Conservation (phyloP, 37 sponge, comb jelly and placozoan species). For the Oopsacas minuta region DNA sequence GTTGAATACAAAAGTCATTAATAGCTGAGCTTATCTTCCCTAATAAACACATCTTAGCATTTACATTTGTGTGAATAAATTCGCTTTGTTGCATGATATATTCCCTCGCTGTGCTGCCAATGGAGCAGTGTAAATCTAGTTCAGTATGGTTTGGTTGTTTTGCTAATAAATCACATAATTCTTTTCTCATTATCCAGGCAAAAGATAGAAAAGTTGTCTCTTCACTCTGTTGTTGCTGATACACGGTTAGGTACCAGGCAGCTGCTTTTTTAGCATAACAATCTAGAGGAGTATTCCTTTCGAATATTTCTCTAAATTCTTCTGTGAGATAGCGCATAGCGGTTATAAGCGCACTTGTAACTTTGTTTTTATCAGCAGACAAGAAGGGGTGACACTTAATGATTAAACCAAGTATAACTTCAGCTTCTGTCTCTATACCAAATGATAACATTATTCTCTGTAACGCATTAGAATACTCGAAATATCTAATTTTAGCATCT, state of each 20-base stretch:
- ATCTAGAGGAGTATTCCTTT: background rate
- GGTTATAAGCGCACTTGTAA: background rate
- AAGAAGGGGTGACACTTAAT: background rate
- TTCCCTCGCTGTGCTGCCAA: background rate
- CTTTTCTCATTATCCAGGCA: background rate
- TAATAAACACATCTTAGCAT: background rate
- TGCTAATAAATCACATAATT: background rate
- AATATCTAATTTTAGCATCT: constrained; percentile 1
- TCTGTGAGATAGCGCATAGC: background rate
- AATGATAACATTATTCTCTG: background rate
- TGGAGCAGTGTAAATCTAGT: background rate
- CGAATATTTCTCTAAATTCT: background rate
- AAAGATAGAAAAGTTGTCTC: background rate
- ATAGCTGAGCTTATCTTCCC: background rate
- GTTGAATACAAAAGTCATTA: too few species aligned
- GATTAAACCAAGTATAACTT: background rate
- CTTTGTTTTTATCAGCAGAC: background rate
- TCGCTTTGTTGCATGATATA: background rate
- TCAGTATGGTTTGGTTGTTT: background rate
- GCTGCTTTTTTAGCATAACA: background rate
- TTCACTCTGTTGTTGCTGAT: background rate
- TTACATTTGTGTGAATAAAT: background rate
- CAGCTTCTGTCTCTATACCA: constrained; percentile 13
- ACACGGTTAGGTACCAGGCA: background rate
- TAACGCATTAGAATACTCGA: background rate